Evolutionary conservation across 1,140 invertebrate species (phyloP).

Genomic region (Brachionus asplanchnoidis): DNA sequence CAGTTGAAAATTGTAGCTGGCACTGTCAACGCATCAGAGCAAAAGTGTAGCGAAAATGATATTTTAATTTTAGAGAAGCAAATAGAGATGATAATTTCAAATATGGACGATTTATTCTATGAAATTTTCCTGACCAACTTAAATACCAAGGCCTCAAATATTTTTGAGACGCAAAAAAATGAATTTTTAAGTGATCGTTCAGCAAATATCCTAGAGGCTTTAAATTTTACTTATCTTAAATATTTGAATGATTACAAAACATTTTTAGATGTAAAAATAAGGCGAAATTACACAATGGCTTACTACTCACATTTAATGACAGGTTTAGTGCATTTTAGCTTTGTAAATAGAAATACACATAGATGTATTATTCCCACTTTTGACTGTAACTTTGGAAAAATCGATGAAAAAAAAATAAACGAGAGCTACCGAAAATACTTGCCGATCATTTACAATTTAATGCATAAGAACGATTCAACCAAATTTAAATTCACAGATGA

Average conservation of each 20-base stretch:
- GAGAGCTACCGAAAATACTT: constrained; percentile 3
- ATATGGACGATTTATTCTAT: constrained; percentile 11
- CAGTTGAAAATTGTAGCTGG: not conserved
- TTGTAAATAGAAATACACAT: not conserved
- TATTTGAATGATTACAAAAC: constrained; percentile 24
- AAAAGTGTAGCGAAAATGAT: not conserved
- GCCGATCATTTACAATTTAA: not conserved
- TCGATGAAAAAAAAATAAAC: constrained; percentile 4
- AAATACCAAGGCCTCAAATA: not conserved
- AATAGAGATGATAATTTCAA: not conserved
- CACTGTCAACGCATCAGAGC: not conserved
- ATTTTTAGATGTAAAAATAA: constrained; percentile 23
- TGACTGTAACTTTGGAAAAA: not conserved
- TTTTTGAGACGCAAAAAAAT: not conserved
- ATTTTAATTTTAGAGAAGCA: not conserved
- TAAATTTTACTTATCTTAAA: not conserved
- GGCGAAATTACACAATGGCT: not conserved
- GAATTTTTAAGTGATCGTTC: not conserved
- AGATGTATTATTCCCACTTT: not conserved
- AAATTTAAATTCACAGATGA: constrained; percentile 5
- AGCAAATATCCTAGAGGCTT: not conserved
- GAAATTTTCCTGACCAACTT: not conserved
- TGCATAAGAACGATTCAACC: not conserved
- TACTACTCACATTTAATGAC: constrained; percentile 2
- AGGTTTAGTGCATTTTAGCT: constrained; percentile 33